phyloP scores from a whole-genome alignment of 2,797 vertebrate genomes.

The Melopsittacus undulatus region DNA sequence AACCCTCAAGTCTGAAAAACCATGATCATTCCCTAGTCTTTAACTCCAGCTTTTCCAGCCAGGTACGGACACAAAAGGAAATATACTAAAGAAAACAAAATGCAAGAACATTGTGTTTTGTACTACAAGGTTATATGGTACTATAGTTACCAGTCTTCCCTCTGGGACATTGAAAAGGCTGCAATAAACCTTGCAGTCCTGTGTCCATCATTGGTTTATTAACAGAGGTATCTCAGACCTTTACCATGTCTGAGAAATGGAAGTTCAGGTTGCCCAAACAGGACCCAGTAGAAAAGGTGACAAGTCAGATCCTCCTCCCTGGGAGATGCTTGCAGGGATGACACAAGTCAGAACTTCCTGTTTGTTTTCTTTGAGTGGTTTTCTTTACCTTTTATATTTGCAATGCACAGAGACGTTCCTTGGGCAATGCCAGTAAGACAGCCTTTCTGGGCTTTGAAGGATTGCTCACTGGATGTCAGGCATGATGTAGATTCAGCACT shows the following conservation, averaged over 20 bases:
- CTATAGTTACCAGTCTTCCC: not conserved
- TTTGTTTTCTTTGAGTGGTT: not conserved
- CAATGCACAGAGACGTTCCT: fast-evolving
- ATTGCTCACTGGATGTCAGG: not conserved
- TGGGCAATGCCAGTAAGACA: not conserved
- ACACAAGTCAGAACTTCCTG: not conserved
- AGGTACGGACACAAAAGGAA: not conserved
- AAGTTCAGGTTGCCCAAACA: not conserved
- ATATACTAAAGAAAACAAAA: not conserved
- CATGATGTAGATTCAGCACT: not conserved
- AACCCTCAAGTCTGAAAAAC: not conserved
- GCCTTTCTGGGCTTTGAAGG: not conserved
- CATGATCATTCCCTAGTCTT: not conserved
- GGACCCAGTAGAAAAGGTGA: not conserved
- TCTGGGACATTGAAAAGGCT: not conserved
- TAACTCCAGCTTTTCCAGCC: not conserved
- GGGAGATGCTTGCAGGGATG: not conserved
- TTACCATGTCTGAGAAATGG: not conserved
- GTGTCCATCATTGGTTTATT: not conserved
- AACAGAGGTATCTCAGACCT: not conserved
- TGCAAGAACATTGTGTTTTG: not conserved
- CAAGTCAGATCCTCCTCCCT: not conserved
- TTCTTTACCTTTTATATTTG: not conserved
- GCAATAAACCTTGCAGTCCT: not conserved
- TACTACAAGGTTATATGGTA: not conserved